Percentiles rank a stretch among this genome's conserved stretches.
These are phyloP conservation scores for Aurelia aurita complex sp. Pacific DNA, from an alignment of 30 jellyfish, hydroid and myxozoan genomes.

Conservation along the genomic window DNA sequence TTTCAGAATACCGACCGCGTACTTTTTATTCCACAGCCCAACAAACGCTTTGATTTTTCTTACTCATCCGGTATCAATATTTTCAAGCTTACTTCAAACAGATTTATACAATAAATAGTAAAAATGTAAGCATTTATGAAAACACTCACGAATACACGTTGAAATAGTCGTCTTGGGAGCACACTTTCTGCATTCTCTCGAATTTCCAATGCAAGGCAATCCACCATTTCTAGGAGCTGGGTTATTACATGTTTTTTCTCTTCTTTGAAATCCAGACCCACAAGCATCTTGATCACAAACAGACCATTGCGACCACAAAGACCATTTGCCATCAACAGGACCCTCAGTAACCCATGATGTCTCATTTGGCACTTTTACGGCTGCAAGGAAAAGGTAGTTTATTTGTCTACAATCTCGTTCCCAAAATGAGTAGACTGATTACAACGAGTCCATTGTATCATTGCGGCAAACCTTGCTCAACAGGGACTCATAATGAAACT, in stretches of 20 bases:
- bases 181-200: constrained; percentile 63
- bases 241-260: constrained; percentile 48
- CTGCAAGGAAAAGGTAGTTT: constrained; percentile 15
- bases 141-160: constrained; percentile 53
- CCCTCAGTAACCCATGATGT: constrained; percentile 56
- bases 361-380: constrained; percentile 29
- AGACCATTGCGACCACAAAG: constrained; percentile 66
- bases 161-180: constrained; percentile 24
- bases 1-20: too few species aligned
- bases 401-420: too few species aligned
- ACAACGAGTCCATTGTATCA: too few species aligned
- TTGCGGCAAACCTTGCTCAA: too few species aligned
- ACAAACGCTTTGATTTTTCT: too few species aligned
- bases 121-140: too few species aligned
- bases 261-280: constrained; percentile 68
- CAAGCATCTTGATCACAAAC: constrained; percentile 76
- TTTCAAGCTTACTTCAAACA: too few species aligned
- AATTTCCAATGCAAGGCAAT: constrained; percentile 64
- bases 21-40: too few species aligned
- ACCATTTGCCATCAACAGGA: constrained; percentile 76
- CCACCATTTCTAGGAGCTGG: constrained; percentile 77
- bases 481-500: too few species aligned
- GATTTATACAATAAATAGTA: too few species aligned
- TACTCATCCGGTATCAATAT: too few species aligned
- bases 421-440: too few species aligned